Evolutionary conservation across 2,888 invertebrate genomes (phyloP).

Genomic region (Epirrhoe alternata): DNA sequence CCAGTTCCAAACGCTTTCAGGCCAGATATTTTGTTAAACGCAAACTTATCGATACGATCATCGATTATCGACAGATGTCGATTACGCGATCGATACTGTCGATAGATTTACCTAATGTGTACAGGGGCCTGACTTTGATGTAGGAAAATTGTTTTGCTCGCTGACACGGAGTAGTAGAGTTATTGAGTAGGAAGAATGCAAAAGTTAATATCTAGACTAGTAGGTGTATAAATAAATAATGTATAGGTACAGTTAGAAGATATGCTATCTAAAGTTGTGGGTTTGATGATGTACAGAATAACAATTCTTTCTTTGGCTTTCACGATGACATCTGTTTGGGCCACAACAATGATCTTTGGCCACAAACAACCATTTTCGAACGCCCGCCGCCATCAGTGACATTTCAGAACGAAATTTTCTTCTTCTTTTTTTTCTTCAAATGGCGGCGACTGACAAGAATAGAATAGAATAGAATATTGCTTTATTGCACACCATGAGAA

Average conservation of each 20-base stretch:
- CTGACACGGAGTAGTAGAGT: conserved; percentile 30
- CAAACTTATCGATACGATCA: conserved; percentile 40
- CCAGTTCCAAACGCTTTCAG: conserved; percentile 45
- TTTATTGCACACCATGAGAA: no score
- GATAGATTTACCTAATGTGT: conserved; percentile 43
- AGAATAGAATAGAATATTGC: no score
- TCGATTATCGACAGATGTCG: conserved; percentile 44
- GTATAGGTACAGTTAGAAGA: not conserved
- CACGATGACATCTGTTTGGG: no score
- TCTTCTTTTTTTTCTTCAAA: no score
- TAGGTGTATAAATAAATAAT: not conserved
- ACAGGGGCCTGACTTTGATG: conserved; percentile 38
- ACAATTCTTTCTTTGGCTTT: no score
- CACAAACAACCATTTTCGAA: no score
- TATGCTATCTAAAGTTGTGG: no score
- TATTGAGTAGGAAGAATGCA: conserved; percentile 15
- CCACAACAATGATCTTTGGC: no score
- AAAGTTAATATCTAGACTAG: conserved; percentile 3
- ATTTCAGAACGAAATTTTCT: no score
- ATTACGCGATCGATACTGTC: conserved; percentile 37
- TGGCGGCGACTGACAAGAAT: no score
- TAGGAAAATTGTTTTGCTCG: conserved; percentile 34
- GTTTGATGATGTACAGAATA: no score
- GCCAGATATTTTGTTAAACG: conserved; percentile 46
- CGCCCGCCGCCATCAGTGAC: no score